phyloP scores from a whole-genome alignment of 2,797 vertebrate species.

The Arnoldichthys spilopterus region DNA sequence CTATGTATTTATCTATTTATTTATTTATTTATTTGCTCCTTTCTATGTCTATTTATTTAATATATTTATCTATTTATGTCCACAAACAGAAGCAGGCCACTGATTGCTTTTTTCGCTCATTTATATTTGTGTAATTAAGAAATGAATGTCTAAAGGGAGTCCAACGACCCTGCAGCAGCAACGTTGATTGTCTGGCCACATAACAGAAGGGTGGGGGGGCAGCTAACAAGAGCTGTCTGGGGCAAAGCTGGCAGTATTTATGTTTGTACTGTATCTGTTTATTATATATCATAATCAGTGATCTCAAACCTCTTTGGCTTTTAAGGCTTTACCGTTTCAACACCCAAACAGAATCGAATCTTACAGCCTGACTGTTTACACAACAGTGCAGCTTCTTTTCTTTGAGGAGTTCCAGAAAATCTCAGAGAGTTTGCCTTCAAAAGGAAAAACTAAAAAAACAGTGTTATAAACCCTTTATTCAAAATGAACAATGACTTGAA shows the following conservation, averaged over 20 bases:
- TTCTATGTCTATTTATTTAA: constrained; percentile 60
- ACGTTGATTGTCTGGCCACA: constrained; percentile 20
- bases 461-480: constrained; percentile 66
- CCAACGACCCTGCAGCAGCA: constrained; percentile 31
- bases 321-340: constrained; percentile 39
- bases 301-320: constrained; percentile 31
- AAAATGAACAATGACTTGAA: constrained; percentile 79
- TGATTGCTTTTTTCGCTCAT: constrained; percentile 44
- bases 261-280: constrained; percentile 42
- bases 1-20: constrained; percentile 61
- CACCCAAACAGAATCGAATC: constrained; percentile 28
- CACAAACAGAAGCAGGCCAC: constrained; percentile 21
- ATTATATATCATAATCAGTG: constrained; percentile 24
- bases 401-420: constrained; percentile 31
- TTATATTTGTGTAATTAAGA: constrained; percentile 51
- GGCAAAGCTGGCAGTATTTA: constrained; percentile 41
- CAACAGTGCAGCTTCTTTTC: constrained; percentile 37
- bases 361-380: constrained; percentile 14
- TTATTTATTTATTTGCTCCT: constrained; percentile 59
- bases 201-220: constrained; percentile 6
- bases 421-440: constrained; percentile 67
- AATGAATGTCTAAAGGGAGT: constrained; percentile 42
- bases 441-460: constrained; percentile 61
- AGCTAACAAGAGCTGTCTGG: constrained; percentile 21
- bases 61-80: constrained; percentile 58